Evolutionary conservation across 1,140 invertebrate species (phyloP).

Genomic region (Ceratina japonica): DNA sequence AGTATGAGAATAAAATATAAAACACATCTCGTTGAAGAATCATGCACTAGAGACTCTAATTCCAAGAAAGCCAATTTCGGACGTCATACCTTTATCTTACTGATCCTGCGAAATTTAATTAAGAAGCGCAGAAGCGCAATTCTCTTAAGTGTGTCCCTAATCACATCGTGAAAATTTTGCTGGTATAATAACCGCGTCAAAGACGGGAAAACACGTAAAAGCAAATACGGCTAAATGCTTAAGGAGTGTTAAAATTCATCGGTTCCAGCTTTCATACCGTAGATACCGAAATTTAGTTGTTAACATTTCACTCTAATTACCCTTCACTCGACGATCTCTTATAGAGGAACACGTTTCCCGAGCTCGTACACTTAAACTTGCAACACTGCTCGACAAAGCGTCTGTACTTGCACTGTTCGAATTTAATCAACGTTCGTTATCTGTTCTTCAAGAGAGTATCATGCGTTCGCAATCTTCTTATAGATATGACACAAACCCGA

Average conservation of each 20-base stretch:
- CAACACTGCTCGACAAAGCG: background rate
- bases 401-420: background rate
- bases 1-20: background rate
- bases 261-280: background rate
- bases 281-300: background rate
- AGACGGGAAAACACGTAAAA: no score
- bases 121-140: no score
- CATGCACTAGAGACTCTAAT: no score
- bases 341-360: no score
- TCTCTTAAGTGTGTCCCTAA: no score
- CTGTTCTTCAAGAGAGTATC: background rate
- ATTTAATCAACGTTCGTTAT: constrained; percentile 8
- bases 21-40: no score
- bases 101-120: no score
- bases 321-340: background rate
- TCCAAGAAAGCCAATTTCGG: no score
- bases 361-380: background rate
- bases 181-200: no score
- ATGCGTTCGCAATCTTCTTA: background rate
- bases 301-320: constrained; percentile 23
- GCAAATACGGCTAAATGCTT: background rate
- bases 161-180: no score
- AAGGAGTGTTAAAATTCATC: background rate
- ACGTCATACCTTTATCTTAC: no score
- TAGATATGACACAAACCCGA: background rate